Evolutionary conservation across 2,888 invertebrate species (phyloP), one percentile per base, ranked within the genome.

Genomic region (Drosophila diplacantha): DNA sequence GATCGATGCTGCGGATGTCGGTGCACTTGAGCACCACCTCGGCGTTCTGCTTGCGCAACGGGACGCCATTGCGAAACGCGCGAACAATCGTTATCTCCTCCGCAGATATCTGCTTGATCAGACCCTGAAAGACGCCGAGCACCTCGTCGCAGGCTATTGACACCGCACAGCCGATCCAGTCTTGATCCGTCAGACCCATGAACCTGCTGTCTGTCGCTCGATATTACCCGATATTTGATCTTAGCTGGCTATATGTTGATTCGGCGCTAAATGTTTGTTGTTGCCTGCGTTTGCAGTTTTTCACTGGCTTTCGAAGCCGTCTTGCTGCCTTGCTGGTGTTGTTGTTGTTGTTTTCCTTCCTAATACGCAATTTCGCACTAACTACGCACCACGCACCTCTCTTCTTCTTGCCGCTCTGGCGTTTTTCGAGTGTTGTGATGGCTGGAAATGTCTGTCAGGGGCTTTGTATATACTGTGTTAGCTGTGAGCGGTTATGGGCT

Each of bases 111-210:
- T 92, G 91, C 56, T 92, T 89, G 69, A 97, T 96, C 44, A 91
- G 90, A 34, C 92, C 88, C 88, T 96, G 96, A 86, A 94, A 96
- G 65, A 93, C 92, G 47, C 95, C 95, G 68, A 94, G 87, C 44
- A 92, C 91, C 63, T 93, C 92, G 26, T 92, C 92, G 87, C 96
- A 96, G 86, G 94, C 93, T 64, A 96, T 92, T 18, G 96, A 95
- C 71, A 97, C 95, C 73, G 93, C 92, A 86, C 93, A 94, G 52
- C 96, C 96, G 69, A 93, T 78, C 87, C 87, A 87, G 70, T 86
- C 85, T 70, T 85, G 71, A 69, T 78, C 78, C 56, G 76, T 75
- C 71, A 79, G 61, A 79, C 74, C 82, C 77, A 77, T 76, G 76
- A 70, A 63, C 52, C 64, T 58, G 67, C 62, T 46, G 31, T 31